These are phyloP conservation scores for Neodiprion fabricii DNA, from an alignment of 1,140 invertebrate genomes.

Conservation along the genomic window DNA sequence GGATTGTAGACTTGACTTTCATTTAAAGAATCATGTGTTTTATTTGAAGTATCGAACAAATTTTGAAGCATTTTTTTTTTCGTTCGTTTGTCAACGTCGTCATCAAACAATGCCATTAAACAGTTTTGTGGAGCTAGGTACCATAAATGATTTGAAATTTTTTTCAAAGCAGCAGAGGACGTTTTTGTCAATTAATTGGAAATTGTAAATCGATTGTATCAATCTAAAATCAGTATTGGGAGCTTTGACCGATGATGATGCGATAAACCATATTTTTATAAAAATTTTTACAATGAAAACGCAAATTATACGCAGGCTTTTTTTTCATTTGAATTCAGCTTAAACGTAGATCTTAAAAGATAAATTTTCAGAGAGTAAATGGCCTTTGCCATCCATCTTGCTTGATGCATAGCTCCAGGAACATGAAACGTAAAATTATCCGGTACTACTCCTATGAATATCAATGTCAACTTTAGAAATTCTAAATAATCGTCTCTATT, in stretches of 20 bases:
- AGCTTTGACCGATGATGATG: conserved; percentile 19
- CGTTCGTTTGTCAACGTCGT: too few species aligned
- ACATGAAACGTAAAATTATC: conserved; percentile 43
- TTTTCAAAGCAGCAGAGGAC: conserved; percentile 8
- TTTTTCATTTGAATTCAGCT: conserved; percentile 20
- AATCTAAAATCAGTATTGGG: neutral
- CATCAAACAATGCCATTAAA: too few species aligned
- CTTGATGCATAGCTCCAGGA: conserved; percentile 50
- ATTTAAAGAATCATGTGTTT: too few species aligned
- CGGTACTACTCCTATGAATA: conserved; percentile 48
- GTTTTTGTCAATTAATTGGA: neutral
- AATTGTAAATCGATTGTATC: too few species aligned
- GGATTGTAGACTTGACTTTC: too few species aligned
- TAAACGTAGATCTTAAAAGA: conserved; percentile 22
- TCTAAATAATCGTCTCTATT: too few species aligned
- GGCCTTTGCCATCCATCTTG: conserved; percentile 43
- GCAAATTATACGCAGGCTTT: neutral
- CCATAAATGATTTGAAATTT: conserved; percentile 23
- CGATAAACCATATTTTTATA: conserved; percentile 19
- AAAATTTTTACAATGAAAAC: conserved; percentile 23
- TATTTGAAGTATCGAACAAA: too few species aligned
- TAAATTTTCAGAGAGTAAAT: conserved; percentile 51
- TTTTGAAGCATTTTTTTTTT: too few species aligned
- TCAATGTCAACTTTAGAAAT: conserved; percentile 46
- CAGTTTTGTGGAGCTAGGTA: too few species aligned